Evolutionary conservation across 1,140 invertebrate species (phyloP).

Genomic region (Ephestia elutella): DNA sequence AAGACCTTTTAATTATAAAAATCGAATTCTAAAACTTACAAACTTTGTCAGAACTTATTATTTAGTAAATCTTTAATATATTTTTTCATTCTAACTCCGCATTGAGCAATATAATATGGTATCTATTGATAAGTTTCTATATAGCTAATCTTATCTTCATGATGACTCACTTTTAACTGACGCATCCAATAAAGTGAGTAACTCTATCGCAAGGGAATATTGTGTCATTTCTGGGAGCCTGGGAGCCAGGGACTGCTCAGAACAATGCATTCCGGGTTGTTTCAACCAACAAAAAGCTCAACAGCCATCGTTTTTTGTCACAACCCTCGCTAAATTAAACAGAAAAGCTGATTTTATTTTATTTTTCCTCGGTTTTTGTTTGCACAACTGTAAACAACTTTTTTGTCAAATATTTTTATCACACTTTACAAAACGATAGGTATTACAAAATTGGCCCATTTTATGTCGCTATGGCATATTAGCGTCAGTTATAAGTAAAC

Average conservation of each 20-base stretch:
- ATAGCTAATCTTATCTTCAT: slow-evolving; percentile 16
- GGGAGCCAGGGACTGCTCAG: slow-evolving; percentile 35
- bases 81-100: no score
- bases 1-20: no score
- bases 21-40: no score
- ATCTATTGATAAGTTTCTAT: slow-evolving; percentile 15
- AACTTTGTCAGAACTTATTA: no score
- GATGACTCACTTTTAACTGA: slow-evolving; percentile 31
- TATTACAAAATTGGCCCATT: slow-evolving; percentile 6
- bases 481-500: slow-evolving; percentile 12
- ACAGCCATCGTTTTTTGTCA: slow-evolving; percentile 59
- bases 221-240: slow-evolving; percentile 47
- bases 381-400: slow-evolving; percentile 8
- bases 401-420: neutral
- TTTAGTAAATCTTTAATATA: no score
- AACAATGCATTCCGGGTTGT: slow-evolving; percentile 66
- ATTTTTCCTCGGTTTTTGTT: slow-evolving; percentile 34
- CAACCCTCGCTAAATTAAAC: slow-evolving; percentile 66
- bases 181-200: slow-evolving; percentile 47
- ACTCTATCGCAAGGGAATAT: slow-evolving; percentile 44
- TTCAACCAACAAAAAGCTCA: slow-evolving; percentile 57
- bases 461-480: slow-evolving; percentile 5
- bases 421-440: neutral
- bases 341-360: slow-evolving; percentile 61
- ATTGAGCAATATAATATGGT: no score